Base-by-base conservation (phyloP, 2,797 vertebrate genomes). In the Clarias fuscus region DNA sequence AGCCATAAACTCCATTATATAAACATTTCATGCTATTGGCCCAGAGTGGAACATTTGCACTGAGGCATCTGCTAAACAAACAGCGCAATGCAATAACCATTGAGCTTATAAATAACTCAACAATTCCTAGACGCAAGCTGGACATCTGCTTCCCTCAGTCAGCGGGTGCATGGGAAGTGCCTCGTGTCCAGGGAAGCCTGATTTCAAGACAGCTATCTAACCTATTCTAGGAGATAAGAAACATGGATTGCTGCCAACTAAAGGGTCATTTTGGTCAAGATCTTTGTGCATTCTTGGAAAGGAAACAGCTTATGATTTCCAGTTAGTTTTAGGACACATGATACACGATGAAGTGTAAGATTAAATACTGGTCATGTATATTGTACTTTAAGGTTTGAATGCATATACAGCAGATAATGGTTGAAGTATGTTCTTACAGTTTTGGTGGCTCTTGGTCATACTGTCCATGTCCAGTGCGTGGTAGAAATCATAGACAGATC, bases 401-500 rank as follows among this genome's bases (percentile, higher is more conserved):
- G 53, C 72, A 22, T 67, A 68, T 2, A 53, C 43, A 76, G 2
- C 43, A n/a, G 61, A 7, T 85, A 56, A 84, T 4, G 37, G 2
- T 30, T 17, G 20, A 43, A 20, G 2, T 70, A 37, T 30, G 11
- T 65, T 94, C 98, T 97, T 91, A 99, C 98, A 84, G 92, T 97
- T 98, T 87, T 97, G 93, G 73, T 99, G 98, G 88, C 96, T 97
- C 92, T 96, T 98, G 90, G 94, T 96, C 95, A 99, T 94, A 86
- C 88, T 95, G 85, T 95, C 95, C 0, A 95, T 96, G 92, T 99
- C 98, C 93, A 97, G 92, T 0, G 96, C 95, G 89, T 99, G 97
- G 92, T 98, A 99, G 92, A 98, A 96, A 43, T 98, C 96, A 0
- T 99, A 99, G 0, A 97, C 95, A 0, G 98, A 98, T 62, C 97